Percentiles rank a stretch among this genome's conserved stretches.
Evolutionary conservation across 2,113 vertebrate species (phyloP).

Genomic region (Paraplagusia blochii): DNA sequence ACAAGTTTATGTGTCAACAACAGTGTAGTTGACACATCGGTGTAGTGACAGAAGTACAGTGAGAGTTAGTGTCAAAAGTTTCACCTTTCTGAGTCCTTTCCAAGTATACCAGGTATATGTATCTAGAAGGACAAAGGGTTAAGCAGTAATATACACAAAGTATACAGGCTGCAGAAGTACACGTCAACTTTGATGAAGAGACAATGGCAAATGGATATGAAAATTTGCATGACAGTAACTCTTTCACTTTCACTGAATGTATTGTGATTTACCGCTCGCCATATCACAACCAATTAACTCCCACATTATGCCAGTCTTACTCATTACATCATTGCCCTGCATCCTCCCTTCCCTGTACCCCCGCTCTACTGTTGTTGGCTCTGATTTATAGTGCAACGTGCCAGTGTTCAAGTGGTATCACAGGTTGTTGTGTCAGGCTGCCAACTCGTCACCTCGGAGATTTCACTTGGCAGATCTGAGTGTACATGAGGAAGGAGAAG

Average conservation of each 20-base stretch:
- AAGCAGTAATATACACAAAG: neutral
- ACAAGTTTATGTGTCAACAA: slow-evolving; percentile 31
- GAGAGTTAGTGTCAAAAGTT: slow-evolving; percentile 13
- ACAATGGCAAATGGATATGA: slow-evolving; percentile 16
- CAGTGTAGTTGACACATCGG: slow-evolving; percentile 27
- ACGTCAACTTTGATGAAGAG: slow-evolving; percentile 30
- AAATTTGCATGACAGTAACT: slow-evolving; percentile 36
- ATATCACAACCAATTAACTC: slow-evolving; percentile 54
- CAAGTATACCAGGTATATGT: neutral
- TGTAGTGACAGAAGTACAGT: slow-evolving; percentile 7
- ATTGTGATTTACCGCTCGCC: slow-evolving; percentile 37
- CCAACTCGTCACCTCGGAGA: slow-evolving; percentile 48
- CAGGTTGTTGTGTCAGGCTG: slow-evolving; percentile 48
- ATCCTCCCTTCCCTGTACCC: slow-evolving; percentile 28
- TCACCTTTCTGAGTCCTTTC: slow-evolving; percentile 28
- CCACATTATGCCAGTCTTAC: slow-evolving; percentile 30
- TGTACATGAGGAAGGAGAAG: slow-evolving; percentile 29
- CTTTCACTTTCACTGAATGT: slow-evolving; percentile 18
- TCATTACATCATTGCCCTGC: slow-evolving; percentile 46
- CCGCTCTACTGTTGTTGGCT: slow-evolving; percentile 34
- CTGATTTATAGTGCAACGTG: slow-evolving; percentile 44
- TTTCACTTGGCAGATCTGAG: slow-evolving; percentile 38
- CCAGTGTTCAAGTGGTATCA: slow-evolving; percentile 31
- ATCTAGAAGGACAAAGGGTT: neutral
- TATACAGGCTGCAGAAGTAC: slow-evolving; percentile 5